These are phyloP conservation scores for Heliothis subflexa DNA, from an alignment of 1,140 invertebrate species.

Conservation along the genomic window DNA sequence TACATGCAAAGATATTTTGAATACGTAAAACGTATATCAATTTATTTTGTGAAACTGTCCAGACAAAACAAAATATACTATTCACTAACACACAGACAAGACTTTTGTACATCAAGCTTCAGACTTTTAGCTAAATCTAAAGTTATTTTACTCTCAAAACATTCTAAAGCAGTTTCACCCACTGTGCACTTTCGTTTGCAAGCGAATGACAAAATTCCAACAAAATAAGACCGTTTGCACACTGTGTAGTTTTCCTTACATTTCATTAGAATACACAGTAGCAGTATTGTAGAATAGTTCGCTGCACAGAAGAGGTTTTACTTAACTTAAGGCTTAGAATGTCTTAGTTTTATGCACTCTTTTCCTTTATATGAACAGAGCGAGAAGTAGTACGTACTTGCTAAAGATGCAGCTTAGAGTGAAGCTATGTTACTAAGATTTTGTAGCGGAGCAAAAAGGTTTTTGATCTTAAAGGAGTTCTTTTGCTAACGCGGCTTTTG, in stretches of 20 bases:
- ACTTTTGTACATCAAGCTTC: too few species aligned
- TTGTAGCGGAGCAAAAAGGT: conserved; percentile 7
- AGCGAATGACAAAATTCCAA: conserved; percentile 31
- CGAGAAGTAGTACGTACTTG: background rate
- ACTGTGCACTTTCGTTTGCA: conserved; percentile 4
- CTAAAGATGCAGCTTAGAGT: background rate
- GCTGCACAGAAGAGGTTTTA: background rate
- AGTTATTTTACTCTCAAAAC: conserved; percentile 8
- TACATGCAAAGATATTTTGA: too few species aligned
- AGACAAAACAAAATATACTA: too few species aligned
- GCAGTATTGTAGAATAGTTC: background rate
- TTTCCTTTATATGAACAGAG: conserved; percentile 14
- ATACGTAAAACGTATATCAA: too few species aligned
- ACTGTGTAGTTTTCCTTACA: conserved; percentile 17
- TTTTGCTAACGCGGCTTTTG: background rate
- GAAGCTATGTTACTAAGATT: conserved; percentile 17
- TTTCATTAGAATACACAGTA: conserved; percentile 31
- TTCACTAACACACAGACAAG: too few species aligned
- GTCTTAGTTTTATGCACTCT: conserved; percentile 26
- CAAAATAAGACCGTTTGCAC: conserved; percentile 25
- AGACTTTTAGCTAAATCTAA: too few species aligned
- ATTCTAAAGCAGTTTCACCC: background rate
- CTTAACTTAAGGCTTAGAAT: conserved; percentile 30
- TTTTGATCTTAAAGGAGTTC: background rate
- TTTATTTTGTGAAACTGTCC: too few species aligned